Evolutionary conservation across 2,113 vertebrate genomes (phyloP).

Genomic region (Furnarius figulus): DNA sequence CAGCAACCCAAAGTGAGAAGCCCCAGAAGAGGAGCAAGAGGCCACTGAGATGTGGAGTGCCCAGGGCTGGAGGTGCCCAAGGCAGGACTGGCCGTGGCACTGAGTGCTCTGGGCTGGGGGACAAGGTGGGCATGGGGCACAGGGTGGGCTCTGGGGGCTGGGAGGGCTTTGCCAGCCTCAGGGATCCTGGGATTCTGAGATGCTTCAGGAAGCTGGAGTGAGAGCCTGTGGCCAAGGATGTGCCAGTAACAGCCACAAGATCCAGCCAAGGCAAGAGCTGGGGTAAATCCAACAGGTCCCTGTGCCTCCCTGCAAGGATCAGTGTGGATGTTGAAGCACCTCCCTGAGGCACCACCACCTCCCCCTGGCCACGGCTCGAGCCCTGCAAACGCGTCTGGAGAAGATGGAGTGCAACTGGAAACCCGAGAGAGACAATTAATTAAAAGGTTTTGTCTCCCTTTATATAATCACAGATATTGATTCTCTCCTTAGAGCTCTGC

Average conservation of each 20-base stretch:
- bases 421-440: neutral
- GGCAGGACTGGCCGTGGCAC: neutral
- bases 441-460: neutral
- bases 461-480: neutral
- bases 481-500: neutral
- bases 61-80: neutral
- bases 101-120: neutral
- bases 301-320: neutral
- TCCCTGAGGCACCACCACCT: neutral
- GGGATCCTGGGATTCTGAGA: neutral
- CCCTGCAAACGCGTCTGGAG: neutral
- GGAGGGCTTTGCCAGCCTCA: neutral
- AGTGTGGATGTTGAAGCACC: neutral
- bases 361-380: neutral
- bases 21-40: neutral
- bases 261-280: neutral
- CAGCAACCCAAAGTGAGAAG: neutral
- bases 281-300: neutral
- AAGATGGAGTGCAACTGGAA: neutral
- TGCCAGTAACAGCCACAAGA: fast-evolving
- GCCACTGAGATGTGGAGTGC: neutral
- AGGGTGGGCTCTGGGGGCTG: neutral
- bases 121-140: neutral
- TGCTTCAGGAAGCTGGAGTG: neutral
- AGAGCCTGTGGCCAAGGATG: neutral